Percentiles rank a stretch among this genome's conserved stretches.
phyloP scores from a whole-genome alignment of 1,140 invertebrate genomes.

The Antheraea pernyi region DNA sequence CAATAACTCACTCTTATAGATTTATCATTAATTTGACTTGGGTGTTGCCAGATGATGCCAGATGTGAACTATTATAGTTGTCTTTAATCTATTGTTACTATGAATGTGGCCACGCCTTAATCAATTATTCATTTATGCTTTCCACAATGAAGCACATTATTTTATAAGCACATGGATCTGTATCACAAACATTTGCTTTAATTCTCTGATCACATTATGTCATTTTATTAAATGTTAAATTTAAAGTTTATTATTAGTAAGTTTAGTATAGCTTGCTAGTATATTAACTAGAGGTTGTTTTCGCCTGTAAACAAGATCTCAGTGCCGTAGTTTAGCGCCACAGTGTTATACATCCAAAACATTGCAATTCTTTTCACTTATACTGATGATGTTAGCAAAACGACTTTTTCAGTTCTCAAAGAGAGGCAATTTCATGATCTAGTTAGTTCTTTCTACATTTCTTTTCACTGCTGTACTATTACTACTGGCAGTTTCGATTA shows the following conservation, averaged over 20 bases:
- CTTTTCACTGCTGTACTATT: not conserved
- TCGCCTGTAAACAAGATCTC: not conserved
- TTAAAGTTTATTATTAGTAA: not conserved
- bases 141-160: constrained; percentile 6
- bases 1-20: no score
- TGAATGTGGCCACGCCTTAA: no score
- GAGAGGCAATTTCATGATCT: not conserved
- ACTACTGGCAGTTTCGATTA: no score
- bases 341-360: not conserved
- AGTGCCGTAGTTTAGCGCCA: not conserved
- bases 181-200: not conserved
- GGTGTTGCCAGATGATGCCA: no score
- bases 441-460: not conserved
- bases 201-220: not conserved
- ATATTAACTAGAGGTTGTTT: not conserved
- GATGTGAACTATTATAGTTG: no score
- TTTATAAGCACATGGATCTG: constrained; percentile 9
- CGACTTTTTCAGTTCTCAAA: not conserved
- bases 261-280: not conserved
- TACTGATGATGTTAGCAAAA: not conserved
- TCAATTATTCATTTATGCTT: not conserved
- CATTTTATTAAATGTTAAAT: not conserved
- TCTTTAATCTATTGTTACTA: no score
- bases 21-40: no score
- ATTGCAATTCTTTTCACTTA: no score